phyloP scores from a whole-genome alignment of 1,140 invertebrate genomes.

The Drosophila sp. region DNA sequence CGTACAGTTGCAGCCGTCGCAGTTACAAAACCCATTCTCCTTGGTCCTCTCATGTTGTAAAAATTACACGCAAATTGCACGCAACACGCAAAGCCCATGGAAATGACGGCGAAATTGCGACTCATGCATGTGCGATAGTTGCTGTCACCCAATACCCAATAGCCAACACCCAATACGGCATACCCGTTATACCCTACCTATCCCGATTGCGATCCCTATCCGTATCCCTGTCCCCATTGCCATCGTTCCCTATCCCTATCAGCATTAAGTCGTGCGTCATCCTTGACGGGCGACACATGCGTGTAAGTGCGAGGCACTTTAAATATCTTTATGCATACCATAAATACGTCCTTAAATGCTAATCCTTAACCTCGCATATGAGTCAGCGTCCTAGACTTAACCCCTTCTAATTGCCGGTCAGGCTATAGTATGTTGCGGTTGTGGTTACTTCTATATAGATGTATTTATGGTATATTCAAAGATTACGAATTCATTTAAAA shows the following conservation, averaged over 20 bases:
- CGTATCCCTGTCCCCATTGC: no score
- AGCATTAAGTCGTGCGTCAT: constrained; percentile 76
- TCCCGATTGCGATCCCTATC: neutral
- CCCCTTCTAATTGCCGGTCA: constrained; percentile 9
- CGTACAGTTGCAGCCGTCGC: constrained; percentile 41
- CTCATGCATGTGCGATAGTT: constrained; percentile 75
- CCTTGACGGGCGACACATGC: constrained; percentile 67
- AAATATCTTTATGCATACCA: constrained; percentile 71
- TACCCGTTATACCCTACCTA: neutral
- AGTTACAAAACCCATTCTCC: no score
- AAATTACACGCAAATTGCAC: constrained; percentile 82
- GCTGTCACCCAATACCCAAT: constrained; percentile 49
- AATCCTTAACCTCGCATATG: constrained; percentile 54
- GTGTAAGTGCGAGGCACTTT: constrained; percentile 61
- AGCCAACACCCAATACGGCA: neutral
- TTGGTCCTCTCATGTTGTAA: neutral
- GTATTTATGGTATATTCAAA: neutral
- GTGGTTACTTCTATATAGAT: constrained; percentile 11
- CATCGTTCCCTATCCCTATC: constrained; percentile 9
- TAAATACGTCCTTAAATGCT: constrained; percentile 70
- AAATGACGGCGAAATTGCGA: constrained; percentile 75
- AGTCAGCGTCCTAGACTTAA: constrained; percentile 10
- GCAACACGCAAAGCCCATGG: constrained; percentile 76
- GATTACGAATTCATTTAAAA: neutral
- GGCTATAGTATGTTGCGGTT: constrained; percentile 36